Base-by-base conservation (phyloP, 2,797 vertebrate genomes). In the Microhierax caerulescens region DNA sequence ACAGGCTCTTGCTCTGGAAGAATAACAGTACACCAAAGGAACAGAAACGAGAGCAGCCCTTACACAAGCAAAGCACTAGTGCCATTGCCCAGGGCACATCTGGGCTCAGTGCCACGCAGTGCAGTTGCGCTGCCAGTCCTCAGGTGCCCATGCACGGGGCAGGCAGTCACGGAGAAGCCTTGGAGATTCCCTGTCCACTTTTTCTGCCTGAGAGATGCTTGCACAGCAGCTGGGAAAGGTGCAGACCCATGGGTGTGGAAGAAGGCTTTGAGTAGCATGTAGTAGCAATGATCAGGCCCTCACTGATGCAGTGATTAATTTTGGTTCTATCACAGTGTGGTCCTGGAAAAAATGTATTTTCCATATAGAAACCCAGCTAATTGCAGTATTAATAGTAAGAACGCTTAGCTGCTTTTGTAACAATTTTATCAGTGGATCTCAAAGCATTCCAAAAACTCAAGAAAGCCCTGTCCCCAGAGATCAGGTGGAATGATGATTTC, bases 11-110 rank as follows among this genome's bases (percentile, higher is more conserved):
- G 7, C 51, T 63, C 74, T 70, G 39, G 64, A 75, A 69, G 37
- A 70, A 41, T 30, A 91, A 77, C 67, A 47, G 1, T 11, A 2
- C 0, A 0, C 3, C 1, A 7, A 67, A 43, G 0, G 5, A 54
- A 25, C 18, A 68, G 69, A 65, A 50, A 72, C 10, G 13, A 86
- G 65, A 78, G 47, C 74, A 78, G 70, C 51, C 10, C 80, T 69
- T 41, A 61, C 36, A 81, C 37, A 61, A 82, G 57, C 75, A 74
- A 68, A 69, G 72, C 51, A 17, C 56, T 60, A 51, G 23, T n/a
- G 48, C 60, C 13, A 5, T 5, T 57, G 32, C 69, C 56, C 60
- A 25, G 45, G 61, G 53, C 65, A 78, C 41, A 22, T 11, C 56
- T 18, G 28, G n/a, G 50, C 57, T 76, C 50, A 56, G 76, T 39